Conservation (phyloP, 2,113 vertebrate species). For the Meriones unguiculatus region DNA sequence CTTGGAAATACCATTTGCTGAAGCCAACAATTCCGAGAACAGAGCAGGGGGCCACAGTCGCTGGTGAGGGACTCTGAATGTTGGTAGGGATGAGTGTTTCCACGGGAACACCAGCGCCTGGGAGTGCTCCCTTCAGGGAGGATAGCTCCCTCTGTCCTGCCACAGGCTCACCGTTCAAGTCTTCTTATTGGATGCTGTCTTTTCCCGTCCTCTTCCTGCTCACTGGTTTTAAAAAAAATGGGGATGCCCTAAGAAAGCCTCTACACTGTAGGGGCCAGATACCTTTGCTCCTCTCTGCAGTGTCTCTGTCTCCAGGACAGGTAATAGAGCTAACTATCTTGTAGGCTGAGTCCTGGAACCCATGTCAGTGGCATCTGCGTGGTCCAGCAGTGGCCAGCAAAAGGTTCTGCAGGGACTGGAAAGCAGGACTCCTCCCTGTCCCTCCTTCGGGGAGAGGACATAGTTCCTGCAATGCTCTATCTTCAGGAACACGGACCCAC, state of each 20-base stretch:
- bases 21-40: conserved; percentile 59
- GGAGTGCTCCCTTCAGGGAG: not conserved
- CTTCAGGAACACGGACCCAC: not conserved
- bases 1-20: conserved; percentile 55
- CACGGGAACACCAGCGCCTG: not conserved
- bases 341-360: not conserved
- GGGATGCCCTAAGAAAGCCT: not conserved
- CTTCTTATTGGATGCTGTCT: not conserved
- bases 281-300: not conserved
- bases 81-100: conserved; percentile 16
- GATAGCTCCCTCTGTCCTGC: not conserved
- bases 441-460: not conserved
- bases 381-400: not conserved
- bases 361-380: not conserved
- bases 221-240: conserved; percentile 37
- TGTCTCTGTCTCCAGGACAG: not conserved
- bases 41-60: not conserved
- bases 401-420: not conserved
- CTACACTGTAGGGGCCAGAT: not conserved
- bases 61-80: not conserved
- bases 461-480: not conserved
- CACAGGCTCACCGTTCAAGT: not conserved
- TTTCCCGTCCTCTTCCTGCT: not conserved
- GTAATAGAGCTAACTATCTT: not conserved
- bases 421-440: not conserved